phyloP scores from a whole-genome alignment of 2,888 invertebrate genomes.

The Sclerodermus sp. region DNA sequence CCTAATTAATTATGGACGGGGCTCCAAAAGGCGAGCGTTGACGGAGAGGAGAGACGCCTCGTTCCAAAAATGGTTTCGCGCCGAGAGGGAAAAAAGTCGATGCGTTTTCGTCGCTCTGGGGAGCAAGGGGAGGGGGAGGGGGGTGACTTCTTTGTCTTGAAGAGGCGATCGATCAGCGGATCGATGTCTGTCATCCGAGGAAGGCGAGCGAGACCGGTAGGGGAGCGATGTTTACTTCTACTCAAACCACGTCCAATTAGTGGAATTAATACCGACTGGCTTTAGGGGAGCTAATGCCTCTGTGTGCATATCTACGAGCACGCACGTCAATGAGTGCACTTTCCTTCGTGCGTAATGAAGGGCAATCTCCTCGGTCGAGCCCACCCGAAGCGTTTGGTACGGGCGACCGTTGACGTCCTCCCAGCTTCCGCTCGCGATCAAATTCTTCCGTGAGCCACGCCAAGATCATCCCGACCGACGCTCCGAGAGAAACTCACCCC shows the following conservation, averaged over 20 bases:
- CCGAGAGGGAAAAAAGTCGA: neutral
- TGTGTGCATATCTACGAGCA: constrained; percentile 37
- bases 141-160: constrained; percentile 16
- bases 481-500: too few species aligned
- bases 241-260: constrained; percentile 55
- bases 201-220: constrained; percentile 27
- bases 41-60: too few species aligned
- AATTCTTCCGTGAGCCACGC: too few species aligned
- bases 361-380: constrained; percentile 30
- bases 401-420: constrained; percentile 24
- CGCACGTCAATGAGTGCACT: constrained; percentile 47
- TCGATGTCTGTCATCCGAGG: constrained; percentile 34
- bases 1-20: too few species aligned
- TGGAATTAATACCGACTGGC: constrained; percentile 53
- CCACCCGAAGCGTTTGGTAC: constrained; percentile 28
- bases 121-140: too few species aligned
- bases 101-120: too few species aligned
- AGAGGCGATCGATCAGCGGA: constrained; percentile 40
- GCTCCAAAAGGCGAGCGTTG: too few species aligned
- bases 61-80: too few species aligned
- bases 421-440: constrained; percentile 24
- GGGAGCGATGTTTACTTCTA: constrained; percentile 48
- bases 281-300: constrained; percentile 51
- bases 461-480: too few species aligned
- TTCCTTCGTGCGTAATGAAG: constrained; percentile 50